These are phyloP conservation scores for Hiodon alosoides DNA, from an alignment of 2,113 vertebrate species.

Conservation along the genomic window DNA sequence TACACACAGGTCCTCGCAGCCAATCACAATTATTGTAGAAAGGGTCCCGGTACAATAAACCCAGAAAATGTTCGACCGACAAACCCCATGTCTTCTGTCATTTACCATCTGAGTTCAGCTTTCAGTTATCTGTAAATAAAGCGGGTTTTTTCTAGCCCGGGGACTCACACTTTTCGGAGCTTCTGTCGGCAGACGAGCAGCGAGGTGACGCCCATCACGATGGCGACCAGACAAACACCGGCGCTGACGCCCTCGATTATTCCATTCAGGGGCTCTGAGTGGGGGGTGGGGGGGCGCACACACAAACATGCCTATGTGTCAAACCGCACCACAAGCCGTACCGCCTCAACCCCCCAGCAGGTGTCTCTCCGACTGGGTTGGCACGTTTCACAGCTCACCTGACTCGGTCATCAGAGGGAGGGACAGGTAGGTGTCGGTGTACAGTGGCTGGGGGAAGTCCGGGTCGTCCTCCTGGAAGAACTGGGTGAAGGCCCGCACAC, in stretches of 20 bases:
- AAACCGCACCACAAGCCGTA: too few relatives aligned
- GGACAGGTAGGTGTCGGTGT: slow-evolving; percentile 79
- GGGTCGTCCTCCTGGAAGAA: slow-evolving; percentile 71
- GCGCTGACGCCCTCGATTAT: slow-evolving; percentile 87
- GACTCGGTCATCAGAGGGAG: slow-evolving; percentile 73
- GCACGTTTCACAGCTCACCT: slow-evolving; percentile 59
- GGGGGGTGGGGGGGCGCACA: not conserved
- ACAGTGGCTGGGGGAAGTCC: slow-evolving; percentile 66
- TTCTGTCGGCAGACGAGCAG: slow-evolving; percentile 84
- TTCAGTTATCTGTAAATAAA: too few relatives aligned
- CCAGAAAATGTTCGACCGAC: too few relatives aligned
- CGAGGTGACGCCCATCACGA: slow-evolving; percentile 75
- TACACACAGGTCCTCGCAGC: not conserved
- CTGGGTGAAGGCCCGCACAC: slow-evolving; percentile 80
- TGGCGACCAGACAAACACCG: slow-evolving; percentile 82
- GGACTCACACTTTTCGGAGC: slow-evolving; percentile 70
- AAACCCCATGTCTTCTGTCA: too few relatives aligned
- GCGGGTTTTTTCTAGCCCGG: not conserved
- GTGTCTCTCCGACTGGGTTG: slow-evolving; percentile 1
- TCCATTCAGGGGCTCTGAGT: slow-evolving; percentile 79
- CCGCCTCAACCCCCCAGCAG: too few relatives aligned
- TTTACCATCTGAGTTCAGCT: too few relatives aligned
- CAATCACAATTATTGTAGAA: not conserved
- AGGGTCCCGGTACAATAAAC: too few relatives aligned
- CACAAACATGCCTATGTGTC: slow-evolving; percentile 29